Evolutionary conservation across 2,888 invertebrate genomes (phyloP), one percentile per base, ranked within the genome.

Genomic region (Desoria tigrina): DNA sequence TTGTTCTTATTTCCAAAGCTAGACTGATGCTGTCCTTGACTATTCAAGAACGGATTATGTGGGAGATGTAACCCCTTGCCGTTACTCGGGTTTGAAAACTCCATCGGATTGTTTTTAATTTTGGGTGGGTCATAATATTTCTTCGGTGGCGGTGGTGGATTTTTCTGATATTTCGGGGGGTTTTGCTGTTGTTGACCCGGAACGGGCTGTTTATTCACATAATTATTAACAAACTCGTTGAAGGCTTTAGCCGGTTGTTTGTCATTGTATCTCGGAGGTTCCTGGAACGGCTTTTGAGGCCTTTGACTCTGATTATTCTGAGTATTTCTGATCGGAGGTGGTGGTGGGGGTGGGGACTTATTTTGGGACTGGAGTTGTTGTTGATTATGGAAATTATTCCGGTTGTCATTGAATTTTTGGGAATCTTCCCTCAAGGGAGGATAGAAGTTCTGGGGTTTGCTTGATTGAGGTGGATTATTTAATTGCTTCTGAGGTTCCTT

Each of bases 121-220:
- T 37, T 18, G 18, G 45, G 54, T 27, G 60, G 42, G 11, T 45
- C 32, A 7, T 54, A 49, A 50, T 61, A 56, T 11, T 58, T 58
- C 37, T 56, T 37, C 1, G 26, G 23, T 6, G 32, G 32, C 4
- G 32, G 11, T 4, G 32, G 32, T 28, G 16, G 16, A 32, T 9
- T 28, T 28, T 55, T 55, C 26, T 51, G 66, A 53, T 27, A 26
- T 27, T 65, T 65, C 4, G 24, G 45, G 45, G 65, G 50, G 53
- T n/a, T 51, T 21, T 18, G 24, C 7, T 23, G 16, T 21, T 18
- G 24, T 16, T 23, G 16, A 23, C 6, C 23, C 23, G 51, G 16
- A 51, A 23, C 3, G 51, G 51, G 51, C 24, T 51, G 51, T 24
- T 51, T 9, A 51, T 51, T 51, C 23, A 23, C 11, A 11, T 7